These are phyloP conservation scores for Oscheius sp. DNA, from an alignment of 1,140 invertebrate genomes.

Conservation along the genomic window DNA sequence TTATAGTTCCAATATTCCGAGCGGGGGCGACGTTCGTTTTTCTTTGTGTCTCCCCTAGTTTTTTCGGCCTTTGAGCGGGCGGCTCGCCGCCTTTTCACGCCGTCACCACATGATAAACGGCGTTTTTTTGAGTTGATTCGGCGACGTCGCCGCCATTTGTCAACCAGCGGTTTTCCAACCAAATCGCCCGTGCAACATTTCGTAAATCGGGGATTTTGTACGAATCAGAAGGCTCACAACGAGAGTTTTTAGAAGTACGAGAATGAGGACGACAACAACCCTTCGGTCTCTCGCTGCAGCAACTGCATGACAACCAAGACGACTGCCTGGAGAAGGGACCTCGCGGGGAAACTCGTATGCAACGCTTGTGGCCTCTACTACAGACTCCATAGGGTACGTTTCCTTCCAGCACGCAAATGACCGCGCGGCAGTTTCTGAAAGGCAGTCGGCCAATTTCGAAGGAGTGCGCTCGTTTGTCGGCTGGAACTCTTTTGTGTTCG, in stretches of 20 bases:
- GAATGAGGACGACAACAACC: slow-evolving; percentile 2
- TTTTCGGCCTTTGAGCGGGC: neutral
- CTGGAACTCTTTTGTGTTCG: neutral
- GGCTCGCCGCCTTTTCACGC: neutral
- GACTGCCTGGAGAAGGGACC: slow-evolving; percentile 58
- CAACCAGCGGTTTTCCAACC: neutral
- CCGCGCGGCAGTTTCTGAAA: neutral
- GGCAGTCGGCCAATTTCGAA: neutral
- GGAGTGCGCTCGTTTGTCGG: neutral
- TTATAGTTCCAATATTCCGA: neutral
- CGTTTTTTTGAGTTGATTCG: neutral
- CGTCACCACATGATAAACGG: slow-evolving; percentile 8
- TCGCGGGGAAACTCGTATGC: slow-evolving; percentile 50
- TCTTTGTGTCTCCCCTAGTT: neutral
- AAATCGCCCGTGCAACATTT: neutral
- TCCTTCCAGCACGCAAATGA: no score
- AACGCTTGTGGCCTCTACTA: slow-evolving; percentile 60
- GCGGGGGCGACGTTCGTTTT: no score
- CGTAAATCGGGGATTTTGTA: neutral
- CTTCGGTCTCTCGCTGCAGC: slow-evolving; percentile 42
- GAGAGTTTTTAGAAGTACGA: slow-evolving; percentile 19
- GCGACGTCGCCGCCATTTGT: slow-evolving; percentile 2
- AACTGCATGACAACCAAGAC: slow-evolving; percentile 60
- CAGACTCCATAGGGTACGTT: slow-evolving; percentile 53
- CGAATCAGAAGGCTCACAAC: no score